Percentiles rank a stretch among this genome's conserved stretches.
These are phyloP conservation scores for Geococcyx californianus DNA, from an alignment of 2,113 vertebrate genomes.

Conservation along the genomic window DNA sequence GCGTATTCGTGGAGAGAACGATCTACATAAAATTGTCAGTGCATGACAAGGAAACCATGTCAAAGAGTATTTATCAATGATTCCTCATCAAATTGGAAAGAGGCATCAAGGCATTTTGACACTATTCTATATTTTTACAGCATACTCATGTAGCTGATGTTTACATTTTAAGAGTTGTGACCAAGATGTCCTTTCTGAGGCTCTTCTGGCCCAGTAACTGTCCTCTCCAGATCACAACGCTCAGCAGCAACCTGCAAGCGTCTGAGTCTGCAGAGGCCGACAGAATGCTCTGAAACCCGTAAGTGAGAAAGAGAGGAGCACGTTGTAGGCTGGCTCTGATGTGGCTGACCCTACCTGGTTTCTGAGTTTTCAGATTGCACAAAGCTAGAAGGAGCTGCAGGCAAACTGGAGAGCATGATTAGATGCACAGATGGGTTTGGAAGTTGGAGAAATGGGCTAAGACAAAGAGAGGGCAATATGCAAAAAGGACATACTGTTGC, in stretches of 20 bases:
- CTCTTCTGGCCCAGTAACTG: neutral
- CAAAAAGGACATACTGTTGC: constrained; percentile 9
- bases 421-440: neutral
- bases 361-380: neutral
- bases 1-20: neutral
- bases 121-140: neutral
- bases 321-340: neutral
- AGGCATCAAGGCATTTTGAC: neutral
- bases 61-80: neutral
- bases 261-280: neutral
- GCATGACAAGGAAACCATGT: neutral
- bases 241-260: neutral
- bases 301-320: neutral
- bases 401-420: neutral
- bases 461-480: neutral
- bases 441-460: constrained; percentile 5
- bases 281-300: neutral
- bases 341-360: neutral
- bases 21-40: neutral
- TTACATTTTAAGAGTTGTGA: neutral
- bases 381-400: neutral
- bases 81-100: neutral
- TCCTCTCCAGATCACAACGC: neutral
- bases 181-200: neutral
- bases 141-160: neutral